A percentile compares a stretch with the other conserved stretches of the same genome.
Conservation (phyloP, 2,888 invertebrate species). For the Melieria crassipennis region DNA sequence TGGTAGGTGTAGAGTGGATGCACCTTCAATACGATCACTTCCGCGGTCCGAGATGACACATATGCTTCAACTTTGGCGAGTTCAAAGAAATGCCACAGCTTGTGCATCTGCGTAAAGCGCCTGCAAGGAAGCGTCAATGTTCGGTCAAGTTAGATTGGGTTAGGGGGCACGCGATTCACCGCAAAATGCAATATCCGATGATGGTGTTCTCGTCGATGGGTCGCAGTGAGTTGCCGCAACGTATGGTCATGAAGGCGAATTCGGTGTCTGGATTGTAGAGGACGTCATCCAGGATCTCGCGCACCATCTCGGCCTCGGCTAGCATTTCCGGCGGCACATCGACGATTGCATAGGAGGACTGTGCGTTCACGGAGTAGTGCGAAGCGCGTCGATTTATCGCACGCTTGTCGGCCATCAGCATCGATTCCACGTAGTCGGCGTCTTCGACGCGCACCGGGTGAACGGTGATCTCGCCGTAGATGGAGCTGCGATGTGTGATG, state of each 20-base stretch:
- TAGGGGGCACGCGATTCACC: constrained; percentile 41
- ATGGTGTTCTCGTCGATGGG: constrained; percentile 40
- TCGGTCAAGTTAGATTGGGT: neutral
- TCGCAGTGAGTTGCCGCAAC: constrained; percentile 51
- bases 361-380: constrained; percentile 1
- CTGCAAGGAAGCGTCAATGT: constrained; percentile 31
- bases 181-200: constrained; percentile 54
- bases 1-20: constrained; percentile 56
- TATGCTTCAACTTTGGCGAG: constrained; percentile 37
- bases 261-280: constrained; percentile 43
- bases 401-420: constrained; percentile 27
- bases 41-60: constrained; percentile 45
- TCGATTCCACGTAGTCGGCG: constrained; percentile 37
- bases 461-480: constrained; percentile 52
- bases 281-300: constrained; percentile 43
- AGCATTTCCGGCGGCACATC: constrained; percentile 12
- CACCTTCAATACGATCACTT: constrained; percentile 51
- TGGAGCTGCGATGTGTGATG: constrained; percentile 55
- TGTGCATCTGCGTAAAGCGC: constrained; percentile 39
- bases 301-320: constrained; percentile 40
- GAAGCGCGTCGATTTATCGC: constrained; percentile 15
- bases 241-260: constrained; percentile 48
- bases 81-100: constrained; percentile 46
- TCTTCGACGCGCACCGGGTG: constrained; percentile 43
- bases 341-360: neutral